Conservation (phyloP, 2,797 vertebrate genomes). For the Prionace glauca region DNA sequence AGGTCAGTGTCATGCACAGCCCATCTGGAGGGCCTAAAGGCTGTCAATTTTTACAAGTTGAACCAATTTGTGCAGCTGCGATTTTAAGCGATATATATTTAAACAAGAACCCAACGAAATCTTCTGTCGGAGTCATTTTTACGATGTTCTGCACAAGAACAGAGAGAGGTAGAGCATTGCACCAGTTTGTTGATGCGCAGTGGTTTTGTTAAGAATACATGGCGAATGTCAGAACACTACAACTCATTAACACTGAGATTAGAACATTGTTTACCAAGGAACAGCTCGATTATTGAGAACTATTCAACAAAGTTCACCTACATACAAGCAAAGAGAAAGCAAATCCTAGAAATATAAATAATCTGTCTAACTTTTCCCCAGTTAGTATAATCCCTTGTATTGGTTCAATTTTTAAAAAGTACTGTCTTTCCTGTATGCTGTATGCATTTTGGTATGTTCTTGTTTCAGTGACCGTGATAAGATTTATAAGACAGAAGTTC, state of each 20-base stretch:
- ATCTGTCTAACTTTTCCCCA: background rate
- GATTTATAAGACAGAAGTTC: background rate
- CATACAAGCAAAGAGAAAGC: background rate
- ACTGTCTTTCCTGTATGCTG: background rate
- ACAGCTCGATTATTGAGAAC: background rate
- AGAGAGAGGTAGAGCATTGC: background rate
- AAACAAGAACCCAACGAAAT: background rate
- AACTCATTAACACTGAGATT: background rate
- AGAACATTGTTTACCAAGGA: background rate
- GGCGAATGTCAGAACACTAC: background rate
- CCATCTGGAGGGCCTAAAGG: background rate
- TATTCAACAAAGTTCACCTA: background rate
- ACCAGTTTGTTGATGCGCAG: background rate
- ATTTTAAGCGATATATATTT: background rate
- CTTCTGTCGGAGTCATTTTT: background rate
- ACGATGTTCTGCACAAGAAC: background rate
- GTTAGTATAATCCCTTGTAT: background rate
- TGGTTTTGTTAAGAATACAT: background rate
- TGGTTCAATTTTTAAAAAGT: background rate
- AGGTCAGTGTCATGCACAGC: background rate
- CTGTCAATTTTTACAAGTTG: slow-evolving; percentile 20
- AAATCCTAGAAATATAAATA: background rate
- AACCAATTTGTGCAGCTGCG: slow-evolving; percentile 18
- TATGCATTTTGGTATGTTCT: background rate
- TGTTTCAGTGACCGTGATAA: background rate